A percentile compares a stretch with the other conserved stretches of the same genome.
Evolutionary conservation across 2,888 invertebrate species (phyloP).

Genomic region (Gandaritis pyraliata): DNA sequence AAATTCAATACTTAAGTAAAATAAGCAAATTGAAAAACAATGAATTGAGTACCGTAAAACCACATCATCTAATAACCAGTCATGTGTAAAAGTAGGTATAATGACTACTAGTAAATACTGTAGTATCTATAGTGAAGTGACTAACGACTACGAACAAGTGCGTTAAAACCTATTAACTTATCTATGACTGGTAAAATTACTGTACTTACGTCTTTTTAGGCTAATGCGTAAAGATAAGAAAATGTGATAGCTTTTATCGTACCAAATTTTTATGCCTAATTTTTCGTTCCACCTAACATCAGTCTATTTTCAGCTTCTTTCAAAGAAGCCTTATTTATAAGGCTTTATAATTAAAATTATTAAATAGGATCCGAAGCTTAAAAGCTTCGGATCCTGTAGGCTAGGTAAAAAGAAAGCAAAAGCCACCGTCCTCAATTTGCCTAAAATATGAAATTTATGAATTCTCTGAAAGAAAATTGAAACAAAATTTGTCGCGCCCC

Average conservation of each 20-base stretch:
- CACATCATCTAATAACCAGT: no score
- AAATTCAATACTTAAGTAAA: no score
- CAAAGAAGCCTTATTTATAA: slow-evolving; percentile 6
- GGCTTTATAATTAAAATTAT: no score
- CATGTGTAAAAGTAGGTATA: no score
- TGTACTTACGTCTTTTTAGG: not conserved
- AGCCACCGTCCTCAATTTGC: slow-evolving; percentile 17
- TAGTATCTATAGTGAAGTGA: no score
- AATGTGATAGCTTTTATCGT: not conserved
- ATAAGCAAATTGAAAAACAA: no score
- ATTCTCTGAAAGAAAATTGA: slow-evolving; percentile 18
- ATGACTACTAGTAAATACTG: no score
- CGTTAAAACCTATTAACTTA: not conserved
- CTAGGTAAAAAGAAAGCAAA: slow-evolving; percentile 7
- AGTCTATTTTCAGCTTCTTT: not conserved
- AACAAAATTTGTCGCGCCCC: slow-evolving; percentile 27
- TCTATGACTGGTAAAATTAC: not conserved
- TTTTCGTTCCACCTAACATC: not conserved
- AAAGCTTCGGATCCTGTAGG: not conserved
- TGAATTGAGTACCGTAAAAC: no score
- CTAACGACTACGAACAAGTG: not conserved
- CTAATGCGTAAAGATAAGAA: not conserved
- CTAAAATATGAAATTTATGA: slow-evolving; percentile 22
- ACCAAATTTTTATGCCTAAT: not conserved
- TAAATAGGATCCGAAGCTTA: no score